Conservation (phyloP, 2,113 vertebrate species). For the Peucedramus taeniatus region DNA sequence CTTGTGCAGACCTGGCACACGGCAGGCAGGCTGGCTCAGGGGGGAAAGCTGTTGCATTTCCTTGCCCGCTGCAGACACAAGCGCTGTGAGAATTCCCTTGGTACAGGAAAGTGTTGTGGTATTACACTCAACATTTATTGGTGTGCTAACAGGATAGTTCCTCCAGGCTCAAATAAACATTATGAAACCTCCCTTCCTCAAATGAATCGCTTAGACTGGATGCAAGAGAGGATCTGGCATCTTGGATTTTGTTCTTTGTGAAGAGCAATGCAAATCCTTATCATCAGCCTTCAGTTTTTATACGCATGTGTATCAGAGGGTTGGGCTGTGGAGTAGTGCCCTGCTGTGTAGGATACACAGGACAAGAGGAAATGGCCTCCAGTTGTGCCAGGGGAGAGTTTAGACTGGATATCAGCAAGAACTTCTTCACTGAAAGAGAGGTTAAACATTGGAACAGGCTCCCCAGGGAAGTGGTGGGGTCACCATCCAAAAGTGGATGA, state of each 20-base stretch:
- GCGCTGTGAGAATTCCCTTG: background rate
- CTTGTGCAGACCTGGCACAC: background rate
- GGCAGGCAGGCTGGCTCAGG: background rate
- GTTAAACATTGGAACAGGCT: background rate
- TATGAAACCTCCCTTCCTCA: background rate
- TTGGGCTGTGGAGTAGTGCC: slow-evolving; percentile 62
- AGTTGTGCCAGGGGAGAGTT: background rate
- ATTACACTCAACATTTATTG: background rate
- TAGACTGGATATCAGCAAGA: background rate
- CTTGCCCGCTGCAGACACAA: background rate
- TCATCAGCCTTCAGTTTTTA: background rate
- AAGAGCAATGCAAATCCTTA: background rate
- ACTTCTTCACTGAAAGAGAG: background rate
- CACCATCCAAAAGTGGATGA: background rate
- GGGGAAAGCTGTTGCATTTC: background rate
- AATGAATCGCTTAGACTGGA: background rate
- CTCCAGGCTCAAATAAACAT: background rate
- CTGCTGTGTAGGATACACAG: slow-evolving; percentile 60
- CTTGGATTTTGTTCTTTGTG: background rate
- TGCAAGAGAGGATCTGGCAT: background rate
- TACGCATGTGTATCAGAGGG: background rate
- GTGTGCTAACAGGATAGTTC: background rate
- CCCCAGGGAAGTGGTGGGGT: background rate
- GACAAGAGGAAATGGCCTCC: background rate
- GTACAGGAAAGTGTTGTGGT: background rate